Conservation (phyloP, 2,113 vertebrate species). For the Atrichornis clamosus region DNA sequence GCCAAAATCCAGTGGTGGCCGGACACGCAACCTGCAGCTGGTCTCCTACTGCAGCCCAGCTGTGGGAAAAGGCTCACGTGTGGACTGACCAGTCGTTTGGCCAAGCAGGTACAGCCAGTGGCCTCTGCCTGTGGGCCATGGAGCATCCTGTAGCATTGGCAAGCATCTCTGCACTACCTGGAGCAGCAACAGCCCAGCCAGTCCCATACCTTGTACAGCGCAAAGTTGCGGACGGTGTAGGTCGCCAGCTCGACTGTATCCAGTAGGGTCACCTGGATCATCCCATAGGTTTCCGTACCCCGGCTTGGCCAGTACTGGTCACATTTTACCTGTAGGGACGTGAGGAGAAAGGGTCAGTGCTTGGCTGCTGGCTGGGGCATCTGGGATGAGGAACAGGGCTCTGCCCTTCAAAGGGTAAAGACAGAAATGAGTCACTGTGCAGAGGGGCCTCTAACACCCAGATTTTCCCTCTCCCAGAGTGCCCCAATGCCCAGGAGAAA, state of each 20-base stretch:
- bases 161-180: background rate
- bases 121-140: background rate
- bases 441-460: background rate
- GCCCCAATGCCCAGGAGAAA: background rate
- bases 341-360: background rate
- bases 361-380: background rate
- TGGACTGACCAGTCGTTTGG: background rate
- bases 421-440: background rate
- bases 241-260: slow-evolving; percentile 92
- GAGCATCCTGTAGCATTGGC: accelerated
- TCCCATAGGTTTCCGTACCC: slow-evolving; percentile 90
- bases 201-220: slow-evolving; percentile 84
- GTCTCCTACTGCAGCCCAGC: background rate
- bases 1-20: background rate
- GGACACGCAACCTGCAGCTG: background rate
- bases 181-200: background rate
- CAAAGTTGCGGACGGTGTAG: slow-evolving; percentile 89
- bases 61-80: background rate
- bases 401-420: background rate
- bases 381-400: background rate
- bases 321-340: slow-evolving; percentile 84
- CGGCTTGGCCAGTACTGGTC: slow-evolving; percentile 96
- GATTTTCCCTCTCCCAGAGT: background rate
- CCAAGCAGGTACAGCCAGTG: background rate
- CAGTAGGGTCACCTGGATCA: slow-evolving; percentile 91